These are phyloP conservation scores for Trinectes maculatus DNA, from an alignment of 2,113 vertebrate species.

Conservation along the genomic window DNA sequence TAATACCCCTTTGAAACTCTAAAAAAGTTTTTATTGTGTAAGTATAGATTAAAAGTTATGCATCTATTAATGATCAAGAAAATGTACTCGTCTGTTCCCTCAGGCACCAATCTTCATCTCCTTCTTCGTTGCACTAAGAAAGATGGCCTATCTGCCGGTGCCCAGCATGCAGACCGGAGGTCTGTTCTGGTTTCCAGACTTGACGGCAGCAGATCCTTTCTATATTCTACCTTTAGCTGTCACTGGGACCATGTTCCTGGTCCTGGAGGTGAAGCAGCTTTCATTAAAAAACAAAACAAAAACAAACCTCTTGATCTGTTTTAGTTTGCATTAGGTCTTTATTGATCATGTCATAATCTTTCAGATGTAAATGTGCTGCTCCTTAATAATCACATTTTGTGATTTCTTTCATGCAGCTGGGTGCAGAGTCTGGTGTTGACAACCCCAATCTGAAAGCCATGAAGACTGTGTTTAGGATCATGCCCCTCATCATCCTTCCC, in stretches of 20 bases:
- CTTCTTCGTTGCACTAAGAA: constrained; percentile 91
- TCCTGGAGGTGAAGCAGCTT: constrained; percentile 83
- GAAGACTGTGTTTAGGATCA: constrained; percentile 87
- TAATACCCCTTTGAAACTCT: too few relatives aligned
- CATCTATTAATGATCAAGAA: background rate
- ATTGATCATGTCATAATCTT: background rate
- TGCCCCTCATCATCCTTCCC: constrained; percentile 88
- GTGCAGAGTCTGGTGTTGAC: constrained; percentile 87
- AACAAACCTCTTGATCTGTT: background rate
- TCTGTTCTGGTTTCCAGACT: constrained; percentile 86
- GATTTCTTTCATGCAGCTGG: constrained; percentile 69
- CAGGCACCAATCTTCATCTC: constrained; percentile 90
- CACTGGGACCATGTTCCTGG: constrained; percentile 87
- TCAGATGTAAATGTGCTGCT: background rate
- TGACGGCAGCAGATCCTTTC: constrained; percentile 85
- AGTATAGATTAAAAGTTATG: too few relatives aligned
- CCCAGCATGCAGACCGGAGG: constrained; percentile 89
- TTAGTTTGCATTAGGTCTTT: background rate
- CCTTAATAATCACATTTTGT: background rate
- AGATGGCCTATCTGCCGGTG: constrained; percentile 90
- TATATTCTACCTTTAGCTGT: constrained; percentile 85
- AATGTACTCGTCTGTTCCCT: background rate
- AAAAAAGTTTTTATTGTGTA: too few relatives aligned
- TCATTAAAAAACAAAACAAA: background rate
- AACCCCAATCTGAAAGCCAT: constrained; percentile 86